Evolutionary conservation across 2,797 vertebrate species (phyloP), one percentile per base, ranked within the genome.

Genomic region (Balearica regulorum): DNA sequence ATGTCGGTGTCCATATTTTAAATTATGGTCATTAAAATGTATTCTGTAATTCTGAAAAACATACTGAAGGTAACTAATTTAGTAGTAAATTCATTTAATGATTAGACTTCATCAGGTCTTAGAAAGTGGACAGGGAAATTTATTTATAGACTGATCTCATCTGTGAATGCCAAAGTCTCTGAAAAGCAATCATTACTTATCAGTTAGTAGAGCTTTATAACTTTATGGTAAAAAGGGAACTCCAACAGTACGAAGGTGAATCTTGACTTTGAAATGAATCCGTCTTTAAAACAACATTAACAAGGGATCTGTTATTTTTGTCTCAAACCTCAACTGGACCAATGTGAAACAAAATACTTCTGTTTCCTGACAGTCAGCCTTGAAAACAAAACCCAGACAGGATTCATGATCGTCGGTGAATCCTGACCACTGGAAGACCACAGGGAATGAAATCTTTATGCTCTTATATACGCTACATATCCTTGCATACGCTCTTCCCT

Each of bases 381-480:
- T 39, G 78, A 64, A 69, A 89, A 55, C 10, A 62, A 82, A 84
- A n/a, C 2, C 4, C 43, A 39, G 55, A 28, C 13, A 48, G 25
- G 49, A 64, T 0, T 51, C 21, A 22, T 5, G 17, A 39, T 12
- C 5, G 8, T 16, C 82, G 55, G 33, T 5, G 44, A 54, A 62
- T 60, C 78, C 55, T 29, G 31, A 66, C 13, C 35, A 9, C 41
- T 25, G 64, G 6, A 71, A 26, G 37, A 37, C 17, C 44, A 35
- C 24, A 64, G 35, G 26, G 31, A 60, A n/a, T 7, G 16, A 43
- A 28, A 25, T 5, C 37, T 16, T 60, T 20, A 0, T 1, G 9
- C 51, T 57, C 18, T 9, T 6, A 20, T 0, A 24, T 2, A 49
- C 0, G 1, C 13, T n/a, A 11, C 3, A 1, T 17, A 10, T 6